Evolutionary conservation across 2,797 vertebrate genomes (phyloP), one percentile per base, ranked within the genome.

Genomic region (Todus mexicanus): DNA sequence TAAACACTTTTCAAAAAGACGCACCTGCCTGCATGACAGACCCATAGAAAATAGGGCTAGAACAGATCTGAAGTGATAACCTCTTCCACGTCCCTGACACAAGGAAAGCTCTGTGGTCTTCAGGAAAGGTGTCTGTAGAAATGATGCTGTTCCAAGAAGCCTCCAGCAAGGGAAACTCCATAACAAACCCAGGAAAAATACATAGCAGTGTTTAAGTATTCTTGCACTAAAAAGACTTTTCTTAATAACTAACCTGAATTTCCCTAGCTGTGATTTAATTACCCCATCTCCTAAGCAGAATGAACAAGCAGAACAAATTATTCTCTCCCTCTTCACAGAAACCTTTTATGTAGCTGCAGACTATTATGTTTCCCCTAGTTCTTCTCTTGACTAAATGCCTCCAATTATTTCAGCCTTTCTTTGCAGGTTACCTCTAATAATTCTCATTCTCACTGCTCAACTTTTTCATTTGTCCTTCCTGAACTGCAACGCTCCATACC

Each of bases 241-340:
- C 78, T 85, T 68, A 84, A 86, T 77, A 89, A 93, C 61, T 65
- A 45, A 81, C 70, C 77, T 81, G 89, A 88, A 84, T 68, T 81
- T 88, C 74, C 25, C 61, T 68, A 75, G 66, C 76, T 85, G 83
- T 86, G 65, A 80, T 83, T 91, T 83, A 93, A 91, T 94, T 87
- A 80, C 76, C 43, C 43, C 40, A 25, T 71, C 57, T 84, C 54
- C 70, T 35, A 56, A 84, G 70, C 53, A 77, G 81, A 86, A 84
- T 37, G 84, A 93, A 77, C 65, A n/a, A 21, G 63, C 57, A 80
- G 80, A 84, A 90, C 65, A 86, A 90, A 94, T 92, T 11, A 92
- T 65, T 38, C 61, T 76, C 72, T 79, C 75, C 53, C 63, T 93
- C 56, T 71, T 91, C 70, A 54, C 27, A 87, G 76, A 74, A 78